Evolutionary conservation across 1,140 invertebrate genomes (phyloP).

Genomic region (Penaeus vannamei): DNA sequence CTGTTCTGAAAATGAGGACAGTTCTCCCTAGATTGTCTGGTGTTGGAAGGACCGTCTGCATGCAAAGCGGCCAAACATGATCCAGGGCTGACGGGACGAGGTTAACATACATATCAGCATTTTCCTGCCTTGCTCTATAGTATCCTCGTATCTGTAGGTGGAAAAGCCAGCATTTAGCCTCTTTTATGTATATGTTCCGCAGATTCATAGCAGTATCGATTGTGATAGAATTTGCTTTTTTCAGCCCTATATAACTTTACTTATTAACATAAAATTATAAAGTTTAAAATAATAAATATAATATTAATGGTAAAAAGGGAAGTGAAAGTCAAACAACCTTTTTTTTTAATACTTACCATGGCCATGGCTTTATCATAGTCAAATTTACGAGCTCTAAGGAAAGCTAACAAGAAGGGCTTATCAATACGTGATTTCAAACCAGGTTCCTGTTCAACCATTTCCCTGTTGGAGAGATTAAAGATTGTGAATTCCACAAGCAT

Average conservation of each 20-base stretch:
- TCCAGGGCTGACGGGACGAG: slow-evolving; percentile 54
- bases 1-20: slow-evolving; percentile 64
- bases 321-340: too few relatives aligned
- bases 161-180: too few relatives aligned
- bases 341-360: slow-evolving; percentile 52
- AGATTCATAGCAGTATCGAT: too few relatives aligned
- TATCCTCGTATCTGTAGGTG: slow-evolving; percentile 59
- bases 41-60: slow-evolving; percentile 63
- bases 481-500: neutral
- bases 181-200: too few relatives aligned
- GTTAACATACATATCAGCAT: slow-evolving; percentile 55
- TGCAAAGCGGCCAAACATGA: slow-evolving; percentile 55
- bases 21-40: slow-evolving; percentile 61
- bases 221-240: too few relatives aligned
- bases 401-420: slow-evolving; percentile 61
- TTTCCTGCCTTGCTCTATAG: slow-evolving; percentile 59
- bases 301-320: too few relatives aligned
- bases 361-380: slow-evolving; percentile 66
- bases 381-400: slow-evolving; percentile 64
- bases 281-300: too few relatives aligned
- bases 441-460: slow-evolving; percentile 62
- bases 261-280: too few relatives aligned
- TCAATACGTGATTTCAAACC: slow-evolving; percentile 56
- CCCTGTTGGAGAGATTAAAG: slow-evolving; percentile 37
- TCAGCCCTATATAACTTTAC: too few relatives aligned